These are phyloP conservation scores for Oreotrochilus melanogaster DNA, from an alignment of 2,113 vertebrate genomes.

Conservation along the genomic window DNA sequence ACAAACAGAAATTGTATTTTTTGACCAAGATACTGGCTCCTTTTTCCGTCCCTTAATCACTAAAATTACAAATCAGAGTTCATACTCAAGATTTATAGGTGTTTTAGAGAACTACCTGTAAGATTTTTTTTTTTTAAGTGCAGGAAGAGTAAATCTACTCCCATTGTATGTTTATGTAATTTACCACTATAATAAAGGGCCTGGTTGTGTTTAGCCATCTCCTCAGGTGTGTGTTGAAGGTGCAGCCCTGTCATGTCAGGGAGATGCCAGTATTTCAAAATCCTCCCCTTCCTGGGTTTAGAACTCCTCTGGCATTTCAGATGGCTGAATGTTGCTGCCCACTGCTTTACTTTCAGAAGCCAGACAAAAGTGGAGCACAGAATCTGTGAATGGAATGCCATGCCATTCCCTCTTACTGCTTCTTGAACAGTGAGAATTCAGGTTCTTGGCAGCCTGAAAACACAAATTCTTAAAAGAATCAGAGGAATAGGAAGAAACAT, in stretches of 20 bases:
- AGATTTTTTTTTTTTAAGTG: not conserved
- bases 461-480: not conserved
- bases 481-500: not conserved
- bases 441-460: not conserved
- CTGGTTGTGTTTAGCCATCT: not conserved
- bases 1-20: not conserved
- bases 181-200: not conserved
- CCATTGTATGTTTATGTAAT: not conserved
- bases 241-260: not conserved
- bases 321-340: not conserved
- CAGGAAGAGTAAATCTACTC: not conserved
- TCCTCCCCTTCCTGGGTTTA: too few relatives aligned
- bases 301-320: not conserved
- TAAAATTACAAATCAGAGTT: not conserved
- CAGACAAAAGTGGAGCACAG: not conserved
- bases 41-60: not conserved
- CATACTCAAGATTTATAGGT: not conserved
- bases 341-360: not conserved
- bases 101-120: not conserved
- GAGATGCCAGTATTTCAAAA: too few relatives aligned
- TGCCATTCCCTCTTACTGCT: not conserved
- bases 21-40: not conserved
- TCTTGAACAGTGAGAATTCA: not conserved
- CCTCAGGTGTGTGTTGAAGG: not conserved
- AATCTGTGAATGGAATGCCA: not conserved